Percentiles rank a stretch among this genome's conserved stretches.
Conservation (phyloP, 2,113 vertebrate species). For the Australoheros scitulus region DNA sequence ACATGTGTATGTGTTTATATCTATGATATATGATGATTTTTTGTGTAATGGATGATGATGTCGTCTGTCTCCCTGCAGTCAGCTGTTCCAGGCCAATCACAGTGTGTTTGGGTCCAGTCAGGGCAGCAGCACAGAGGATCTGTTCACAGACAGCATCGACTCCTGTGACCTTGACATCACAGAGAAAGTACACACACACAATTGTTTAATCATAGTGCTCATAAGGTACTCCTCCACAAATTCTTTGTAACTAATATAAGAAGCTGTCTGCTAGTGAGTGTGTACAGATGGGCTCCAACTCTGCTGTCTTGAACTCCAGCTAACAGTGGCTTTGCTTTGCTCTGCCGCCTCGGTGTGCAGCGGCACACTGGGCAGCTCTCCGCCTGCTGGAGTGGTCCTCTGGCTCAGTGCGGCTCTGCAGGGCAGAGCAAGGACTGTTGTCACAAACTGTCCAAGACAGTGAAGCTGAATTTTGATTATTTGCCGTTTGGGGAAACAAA, state of each 20-base stretch:
- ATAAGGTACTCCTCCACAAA: not conserved
- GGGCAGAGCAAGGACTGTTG: not conserved
- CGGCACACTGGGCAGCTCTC: not conserved
- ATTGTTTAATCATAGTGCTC: not conserved
- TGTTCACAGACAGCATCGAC: conserved; percentile 95
- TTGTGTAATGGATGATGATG: not conserved
- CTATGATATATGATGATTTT: not conserved
- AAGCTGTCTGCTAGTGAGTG: not conserved
- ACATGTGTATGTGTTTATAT: not conserved
- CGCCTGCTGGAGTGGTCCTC: not conserved
- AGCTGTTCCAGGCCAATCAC: conserved; percentile 94
- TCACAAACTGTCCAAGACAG: not conserved
- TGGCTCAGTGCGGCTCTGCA: not conserved
- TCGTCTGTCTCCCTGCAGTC: conserved; percentile 73
- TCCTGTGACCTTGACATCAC: conserved; percentile 95
- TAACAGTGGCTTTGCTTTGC: not conserved
- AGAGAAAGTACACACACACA: conserved; percentile 84
- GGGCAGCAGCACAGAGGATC: conserved; percentile 92
- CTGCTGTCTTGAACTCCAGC: not conserved
- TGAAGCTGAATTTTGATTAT: too few species aligned
- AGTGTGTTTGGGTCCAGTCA: conserved; percentile 89
- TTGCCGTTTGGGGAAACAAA: not conserved
- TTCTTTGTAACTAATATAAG: not conserved
- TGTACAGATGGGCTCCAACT: not conserved
- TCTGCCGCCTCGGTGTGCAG: not conserved